Conservation (phyloP, 2,888 invertebrate species). For the Drosophila imparisetae region DNA sequence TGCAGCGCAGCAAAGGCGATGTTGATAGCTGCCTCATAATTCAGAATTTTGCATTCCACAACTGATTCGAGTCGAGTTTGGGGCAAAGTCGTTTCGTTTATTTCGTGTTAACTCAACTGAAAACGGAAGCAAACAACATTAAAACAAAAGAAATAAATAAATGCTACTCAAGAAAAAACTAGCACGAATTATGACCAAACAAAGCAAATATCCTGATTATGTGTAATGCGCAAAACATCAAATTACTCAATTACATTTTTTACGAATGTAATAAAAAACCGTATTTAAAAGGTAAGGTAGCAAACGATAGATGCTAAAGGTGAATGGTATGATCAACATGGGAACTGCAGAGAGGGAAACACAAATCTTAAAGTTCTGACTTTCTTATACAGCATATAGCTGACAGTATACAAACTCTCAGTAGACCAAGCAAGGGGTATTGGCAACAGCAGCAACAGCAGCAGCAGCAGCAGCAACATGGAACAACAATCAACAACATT, state of each 20-base stretch:
- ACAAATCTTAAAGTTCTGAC: background rate
- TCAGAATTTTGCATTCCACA: conserved; percentile 49
- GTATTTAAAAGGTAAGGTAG: background rate
- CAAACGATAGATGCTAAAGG: background rate
- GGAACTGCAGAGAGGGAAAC: background rate
- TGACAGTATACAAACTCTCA: background rate
- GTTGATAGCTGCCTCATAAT: conserved; percentile 72
- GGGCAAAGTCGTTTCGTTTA: conserved; percentile 42
- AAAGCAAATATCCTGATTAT: background rate
- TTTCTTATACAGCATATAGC: background rate
- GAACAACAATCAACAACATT: conserved; percentile 50
- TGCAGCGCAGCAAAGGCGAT: conserved; percentile 48
- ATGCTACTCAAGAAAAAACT: background rate
- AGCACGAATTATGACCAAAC: background rate
- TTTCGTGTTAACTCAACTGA: conserved; percentile 68
- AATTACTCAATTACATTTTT: background rate
- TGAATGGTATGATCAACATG: background rate
- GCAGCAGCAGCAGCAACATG: conserved; percentile 21
- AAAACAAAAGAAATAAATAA: conserved; percentile 10
- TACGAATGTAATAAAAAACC: background rate
- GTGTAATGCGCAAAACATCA: too few species aligned
- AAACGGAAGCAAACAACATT: conserved; percentile 9
- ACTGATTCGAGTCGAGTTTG: conserved; percentile 11
- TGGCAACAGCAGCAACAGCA: conserved; percentile 5
- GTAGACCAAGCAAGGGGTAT: conserved; percentile 13